Evolutionary conservation across 2,113 vertebrate species (phyloP).

Genomic region (Pycnonotus jocosus): DNA sequence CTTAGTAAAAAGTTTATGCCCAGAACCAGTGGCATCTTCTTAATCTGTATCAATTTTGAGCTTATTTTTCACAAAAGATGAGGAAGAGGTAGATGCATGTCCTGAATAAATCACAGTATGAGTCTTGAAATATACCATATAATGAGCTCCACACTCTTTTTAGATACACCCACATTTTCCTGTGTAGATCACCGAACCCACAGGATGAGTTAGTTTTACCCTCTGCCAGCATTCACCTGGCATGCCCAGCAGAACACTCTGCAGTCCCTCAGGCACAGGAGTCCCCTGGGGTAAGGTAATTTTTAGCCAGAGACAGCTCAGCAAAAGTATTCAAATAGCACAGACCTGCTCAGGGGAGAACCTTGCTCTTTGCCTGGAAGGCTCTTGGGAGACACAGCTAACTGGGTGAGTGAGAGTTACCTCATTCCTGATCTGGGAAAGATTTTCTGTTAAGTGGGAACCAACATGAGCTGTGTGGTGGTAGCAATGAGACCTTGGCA

Average conservation of each 20-base stretch:
- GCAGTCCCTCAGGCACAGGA: background rate
- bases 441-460: background rate
- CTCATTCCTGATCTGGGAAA: constrained; percentile 26
- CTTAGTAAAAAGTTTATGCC: background rate
- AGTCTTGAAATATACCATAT: background rate
- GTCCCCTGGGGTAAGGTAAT: constrained; percentile 7
- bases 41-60: background rate
- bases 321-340: constrained; percentile 31
- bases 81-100: background rate
- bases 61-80: background rate
- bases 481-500: background rate
- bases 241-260: background rate
- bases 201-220: background rate
- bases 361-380: background rate
- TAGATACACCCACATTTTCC: background rate
- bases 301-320: constrained; percentile 8
- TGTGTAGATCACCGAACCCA: background rate
- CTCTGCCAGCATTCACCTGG: background rate
- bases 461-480: rapidly evolving
- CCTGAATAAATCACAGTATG: background rate
- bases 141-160: background rate
- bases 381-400: background rate
- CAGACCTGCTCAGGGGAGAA: background rate
- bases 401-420: constrained; percentile 17
- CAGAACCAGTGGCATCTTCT: background rate